These are phyloP conservation scores for Dinocampus coccinellae DNA, from an alignment of 2,888 invertebrate genomes.

Conservation along the genomic window DNA sequence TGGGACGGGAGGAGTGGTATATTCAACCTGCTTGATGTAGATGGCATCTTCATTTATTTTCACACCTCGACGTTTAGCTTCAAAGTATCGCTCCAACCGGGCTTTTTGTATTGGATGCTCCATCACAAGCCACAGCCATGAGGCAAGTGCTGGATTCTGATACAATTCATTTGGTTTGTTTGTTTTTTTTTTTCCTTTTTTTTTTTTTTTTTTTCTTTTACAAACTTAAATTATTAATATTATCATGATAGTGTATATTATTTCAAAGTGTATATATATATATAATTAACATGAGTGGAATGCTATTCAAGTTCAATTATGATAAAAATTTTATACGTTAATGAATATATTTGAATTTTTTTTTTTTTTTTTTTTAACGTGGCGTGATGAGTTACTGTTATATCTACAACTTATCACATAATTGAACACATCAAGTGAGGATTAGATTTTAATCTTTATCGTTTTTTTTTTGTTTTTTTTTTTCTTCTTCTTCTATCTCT, in stretches of 20 bases:
- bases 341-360: too few species aligned
- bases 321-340: background rate
- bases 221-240: background rate
- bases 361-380: too few species aligned
- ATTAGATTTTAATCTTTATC: constrained; percentile 4
- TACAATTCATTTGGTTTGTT: constrained; percentile 42
- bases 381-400: background rate
- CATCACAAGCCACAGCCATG: constrained; percentile 71
- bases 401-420: constrained; percentile 22
- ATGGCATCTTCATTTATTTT: constrained; percentile 59
- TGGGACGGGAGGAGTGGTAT: constrained; percentile 2
- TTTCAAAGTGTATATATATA: background rate
- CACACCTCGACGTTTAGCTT: constrained; percentile 58
- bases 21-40: constrained; percentile 61
- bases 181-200: constrained; percentile 22
- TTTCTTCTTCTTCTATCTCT: constrained; percentile 21
- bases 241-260: background rate
- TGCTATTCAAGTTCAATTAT: background rate
- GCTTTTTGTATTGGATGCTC: constrained; percentile 65
- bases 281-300: background rate
- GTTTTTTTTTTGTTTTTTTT: background rate
- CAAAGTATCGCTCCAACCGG: constrained; percentile 60
- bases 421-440: constrained; percentile 27
- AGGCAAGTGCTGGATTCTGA: constrained; percentile 71
- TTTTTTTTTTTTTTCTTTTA: constrained; percentile 18